phyloP scores from a whole-genome alignment of 2,888 invertebrate genomes.

The Amphipyra berbera region DNA sequence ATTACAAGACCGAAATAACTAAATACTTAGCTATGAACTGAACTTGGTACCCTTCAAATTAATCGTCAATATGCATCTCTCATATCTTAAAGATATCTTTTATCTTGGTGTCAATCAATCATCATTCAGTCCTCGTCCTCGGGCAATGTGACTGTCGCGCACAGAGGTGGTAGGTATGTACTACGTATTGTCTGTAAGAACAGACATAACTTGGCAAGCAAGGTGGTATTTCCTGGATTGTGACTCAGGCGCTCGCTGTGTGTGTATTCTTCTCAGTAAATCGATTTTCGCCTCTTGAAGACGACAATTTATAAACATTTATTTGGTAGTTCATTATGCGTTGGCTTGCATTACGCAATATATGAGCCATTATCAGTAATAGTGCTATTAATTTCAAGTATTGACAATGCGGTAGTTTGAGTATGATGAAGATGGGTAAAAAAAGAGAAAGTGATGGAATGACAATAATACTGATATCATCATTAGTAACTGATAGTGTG shows the following conservation, averaged over 20 bases:
- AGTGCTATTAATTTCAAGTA: too few relatives aligned
- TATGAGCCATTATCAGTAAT: too few relatives aligned
- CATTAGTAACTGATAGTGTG: too few relatives aligned
- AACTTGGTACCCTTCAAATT: background rate
- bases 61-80: background rate
- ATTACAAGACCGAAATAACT: too few relatives aligned
- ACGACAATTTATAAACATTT: background rate
- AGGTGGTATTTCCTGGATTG: constrained; percentile 77
- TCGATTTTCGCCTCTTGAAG: constrained; percentile 22
- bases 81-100: constrained; percentile 18
- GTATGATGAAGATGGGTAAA: too few relatives aligned
- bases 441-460: too few relatives aligned
- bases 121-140: constrained; percentile 11
- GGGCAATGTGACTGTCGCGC: background rate
- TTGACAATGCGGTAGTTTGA: too few relatives aligned
- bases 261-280: constrained; percentile 20
- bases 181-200: constrained; percentile 53
- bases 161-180: background rate
- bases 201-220: constrained; percentile 68
- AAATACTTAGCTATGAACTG: too few relatives aligned
- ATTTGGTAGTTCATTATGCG: background rate
- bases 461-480: too few relatives aligned
- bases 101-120: constrained; percentile 25
- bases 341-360: background rate
- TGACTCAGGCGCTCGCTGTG: constrained; percentile 68